Evolutionary conservation across 2,797 vertebrate species (phyloP), one percentile per base, ranked within the genome.

Genomic region (Delichon dasypus): DNA sequence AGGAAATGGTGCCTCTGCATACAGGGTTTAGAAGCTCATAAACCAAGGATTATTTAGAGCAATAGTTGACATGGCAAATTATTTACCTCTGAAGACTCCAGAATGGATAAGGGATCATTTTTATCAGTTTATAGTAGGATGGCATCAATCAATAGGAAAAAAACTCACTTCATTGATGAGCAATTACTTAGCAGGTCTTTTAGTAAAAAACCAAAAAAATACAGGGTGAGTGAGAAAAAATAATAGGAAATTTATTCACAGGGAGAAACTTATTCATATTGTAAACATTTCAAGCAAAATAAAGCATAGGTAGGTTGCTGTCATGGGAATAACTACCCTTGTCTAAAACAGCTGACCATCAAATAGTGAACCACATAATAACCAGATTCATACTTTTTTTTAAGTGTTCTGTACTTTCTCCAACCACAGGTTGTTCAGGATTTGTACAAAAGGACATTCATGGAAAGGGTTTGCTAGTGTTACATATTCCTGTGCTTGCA

Each of bases 71-170:
- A n/a, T 2, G 0, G 36, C 21, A 89, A 83, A 87, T 80, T 82
- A 76, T 82, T 91, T 89, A 27, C 29, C 23, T 85, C 32, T 80
- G 61, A 89, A 85, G 48, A 77, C 72, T 89, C 15, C 32, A 53
- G 48, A 83, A 67, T 20, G 40, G 45, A 74, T 89, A 26, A 85
- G 10, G 4, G 8, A 77, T 65, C 1, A 0, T 89, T 70, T 90
- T 90, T 76, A 75, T 83, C 78, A 21, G 16, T 93, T 88, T 91
- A 22, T 38, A 77, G 50, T 27, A 73, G 10, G 32, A 73, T 55
- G 6, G 8, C 26, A 71, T 89, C 48, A 67, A 29, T 89, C 72
- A 88, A 27, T 40, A 30, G 8, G 16, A 78, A 94, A 78, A 94
- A 78, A 81, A 68, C 13, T 60, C 0, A 65, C 42, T 75, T 90